A percentile compares a stretch with the other conserved stretches of the same genome.
Conservation (phyloP, 1,140 invertebrate genomes). For the Oscheius sp. region DNA sequence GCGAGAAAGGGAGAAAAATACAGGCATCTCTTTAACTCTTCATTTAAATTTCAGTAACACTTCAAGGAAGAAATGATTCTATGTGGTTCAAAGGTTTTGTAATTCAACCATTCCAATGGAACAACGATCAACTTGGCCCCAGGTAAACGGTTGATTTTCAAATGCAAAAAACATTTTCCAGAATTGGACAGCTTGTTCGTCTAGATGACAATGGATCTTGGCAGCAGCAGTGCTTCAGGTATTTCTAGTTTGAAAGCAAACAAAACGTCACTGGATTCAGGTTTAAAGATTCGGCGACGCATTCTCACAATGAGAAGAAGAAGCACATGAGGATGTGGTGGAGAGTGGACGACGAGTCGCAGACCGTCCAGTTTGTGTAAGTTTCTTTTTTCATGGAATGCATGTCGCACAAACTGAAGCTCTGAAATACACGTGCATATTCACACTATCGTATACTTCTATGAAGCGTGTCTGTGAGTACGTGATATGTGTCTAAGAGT, state of each 20-base stretch:
- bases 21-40: too few relatives aligned
- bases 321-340: slow-evolving; percentile 54
- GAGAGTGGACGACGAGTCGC: slow-evolving; percentile 52
- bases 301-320: slow-evolving; percentile 57
- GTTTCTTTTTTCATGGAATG: slow-evolving; percentile 7
- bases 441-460: background rate
- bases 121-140: slow-evolving; percentile 44
- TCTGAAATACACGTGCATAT: too few relatives aligned
- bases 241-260: background rate
- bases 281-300: slow-evolving; percentile 53
- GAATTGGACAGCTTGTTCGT: slow-evolving; percentile 56
- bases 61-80: slow-evolving; percentile 48
- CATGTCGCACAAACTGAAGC: slow-evolving; percentile 13
- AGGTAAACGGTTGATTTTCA: slow-evolving; percentile 35
- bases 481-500: background rate
- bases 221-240: slow-evolving; percentile 50
- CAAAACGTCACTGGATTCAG: slow-evolving; percentile 34
- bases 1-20: too few relatives aligned
- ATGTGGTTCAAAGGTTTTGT: slow-evolving; percentile 59
- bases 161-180: slow-evolving; percentile 25
- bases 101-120: slow-evolving; percentile 55
- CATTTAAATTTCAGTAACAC: slow-evolving; percentile 23
- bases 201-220: slow-evolving; percentile 59
- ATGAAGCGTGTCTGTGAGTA: background rate
- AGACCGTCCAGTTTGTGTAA: slow-evolving; percentile 53